Evolutionary conservation across 2,888 invertebrate genomes (phyloP).

Genomic region (Spodoptera picta): DNA sequence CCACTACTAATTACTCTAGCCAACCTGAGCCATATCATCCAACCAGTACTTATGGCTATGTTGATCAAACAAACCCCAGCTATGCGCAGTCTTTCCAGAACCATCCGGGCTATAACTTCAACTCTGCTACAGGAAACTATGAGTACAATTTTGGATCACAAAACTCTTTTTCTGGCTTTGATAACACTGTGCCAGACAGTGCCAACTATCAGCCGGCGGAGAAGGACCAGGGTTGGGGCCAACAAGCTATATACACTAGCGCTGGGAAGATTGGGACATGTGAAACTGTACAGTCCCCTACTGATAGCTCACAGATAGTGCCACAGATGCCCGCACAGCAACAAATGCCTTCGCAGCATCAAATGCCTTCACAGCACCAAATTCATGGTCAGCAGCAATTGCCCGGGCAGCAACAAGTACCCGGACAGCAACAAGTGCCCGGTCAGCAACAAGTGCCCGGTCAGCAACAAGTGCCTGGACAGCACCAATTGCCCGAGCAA

Average conservation of each 20-base stretch:
- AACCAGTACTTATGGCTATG: slow-evolving; percentile 58
- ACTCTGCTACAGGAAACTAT: slow-evolving; percentile 87
- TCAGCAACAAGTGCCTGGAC: too few species aligned
- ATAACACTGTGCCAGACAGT: slow-evolving; percentile 61
- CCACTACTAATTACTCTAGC: slow-evolving; percentile 34
- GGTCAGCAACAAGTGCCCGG: slow-evolving; percentile 43
- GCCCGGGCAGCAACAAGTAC: too few species aligned
- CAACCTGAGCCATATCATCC: slow-evolving; percentile 63
- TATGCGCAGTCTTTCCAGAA: slow-evolving; percentile 79
- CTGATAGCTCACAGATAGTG: slow-evolving; percentile 70
- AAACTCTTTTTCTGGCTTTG: slow-evolving; percentile 70
- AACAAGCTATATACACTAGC: slow-evolving; percentile 81
- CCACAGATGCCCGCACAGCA: slow-evolving; percentile 53
- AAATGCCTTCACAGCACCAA: slow-evolving; percentile 14
- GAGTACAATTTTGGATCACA: slow-evolving; percentile 91
- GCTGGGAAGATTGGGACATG: slow-evolving; percentile 83
- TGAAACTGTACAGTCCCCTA: slow-evolving; percentile 84
- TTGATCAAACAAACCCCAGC: slow-evolving; percentile 63
- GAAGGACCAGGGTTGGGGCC: slow-evolving; percentile 71
- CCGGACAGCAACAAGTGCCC: slow-evolving; percentile 27
- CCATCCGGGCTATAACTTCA: slow-evolving; percentile 90
- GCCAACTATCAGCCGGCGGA: slow-evolving; percentile 63
- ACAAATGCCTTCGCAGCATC: too few species aligned
- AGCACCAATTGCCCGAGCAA: too few species aligned
- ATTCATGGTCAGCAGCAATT: slow-evolving; percentile 48